Evolutionary conservation across 2,113 vertebrate species (phyloP).

Genomic region (Lagopus leucura): DNA sequence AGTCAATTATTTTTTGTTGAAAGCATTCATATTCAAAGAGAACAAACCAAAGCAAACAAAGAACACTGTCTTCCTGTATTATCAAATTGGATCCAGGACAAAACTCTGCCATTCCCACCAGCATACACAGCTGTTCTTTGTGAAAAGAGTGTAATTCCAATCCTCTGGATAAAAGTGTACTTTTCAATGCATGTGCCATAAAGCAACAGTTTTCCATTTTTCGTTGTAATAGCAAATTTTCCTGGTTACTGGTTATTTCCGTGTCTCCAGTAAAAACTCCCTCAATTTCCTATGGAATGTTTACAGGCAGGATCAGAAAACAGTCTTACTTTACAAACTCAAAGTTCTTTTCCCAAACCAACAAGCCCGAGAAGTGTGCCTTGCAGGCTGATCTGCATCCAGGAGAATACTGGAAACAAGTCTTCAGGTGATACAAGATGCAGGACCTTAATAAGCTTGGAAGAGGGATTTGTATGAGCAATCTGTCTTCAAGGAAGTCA

Average conservation of each 20-base stretch:
- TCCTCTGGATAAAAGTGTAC: slow-evolving; percentile 47
- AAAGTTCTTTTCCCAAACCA: slow-evolving; percentile 15
- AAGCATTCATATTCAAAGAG: background rate
- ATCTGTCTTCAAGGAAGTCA: background rate
- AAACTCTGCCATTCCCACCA: slow-evolving; percentile 53
- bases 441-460: background rate
- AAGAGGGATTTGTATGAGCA: background rate
- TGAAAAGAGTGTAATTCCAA: slow-evolving; percentile 61
- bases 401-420: accelerated
- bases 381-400: background rate
- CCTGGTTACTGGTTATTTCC: slow-evolving; percentile 8
- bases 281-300: slow-evolving; percentile 59
- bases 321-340: background rate
- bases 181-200: slow-evolving; percentile 34
- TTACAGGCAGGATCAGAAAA: slow-evolving; percentile 41
- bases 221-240: slow-evolving; percentile 32
- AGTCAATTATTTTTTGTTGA: background rate
- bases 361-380: background rate
- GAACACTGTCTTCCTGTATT: background rate
- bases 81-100: slow-evolving; percentile 49
- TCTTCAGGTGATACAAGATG: background rate
- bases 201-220: slow-evolving; percentile 18
- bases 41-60: background rate
- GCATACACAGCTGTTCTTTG: slow-evolving; percentile 54
- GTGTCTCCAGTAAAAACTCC: slow-evolving; percentile 38